Base-by-base conservation (phyloP, 2,797 vertebrate species). In the Vireo griseus region DNA sequence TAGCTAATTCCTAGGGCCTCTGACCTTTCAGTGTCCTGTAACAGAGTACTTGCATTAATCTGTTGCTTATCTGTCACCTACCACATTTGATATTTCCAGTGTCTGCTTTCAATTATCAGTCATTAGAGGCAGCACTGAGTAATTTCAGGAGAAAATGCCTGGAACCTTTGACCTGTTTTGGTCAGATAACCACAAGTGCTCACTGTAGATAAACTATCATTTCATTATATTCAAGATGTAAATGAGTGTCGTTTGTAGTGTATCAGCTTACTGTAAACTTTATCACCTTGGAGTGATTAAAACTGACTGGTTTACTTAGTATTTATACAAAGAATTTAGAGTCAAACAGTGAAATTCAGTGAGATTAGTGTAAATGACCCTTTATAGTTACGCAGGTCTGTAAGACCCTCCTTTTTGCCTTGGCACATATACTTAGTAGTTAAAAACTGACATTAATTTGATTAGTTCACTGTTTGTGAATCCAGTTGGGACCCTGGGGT, bases 71-170 rank as follows among this genome's bases (percentile, higher is more conserved):
- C 98, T 98, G 95, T 98, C 98, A 98, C 95, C 96, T 97, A 95
- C 98, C 97, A 97, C 95, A 96, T 97, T 97, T 95, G 95, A 95
- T 97, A 97, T 96, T 96, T 97, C 92, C 94, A 95, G 97, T 91
- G 98, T 98, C 98, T 99, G 98, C 98, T 99, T 98, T 98, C 98
- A 98, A 98, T 99, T 98, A 99, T 97, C 98, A 97, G 97, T 97
- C 97, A 97, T 98, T 98, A 97, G 97, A 98, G 96, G 98, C 97
- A 98, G 97, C 98, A 98, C 96, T 96, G 96, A 97, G 94, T 97
- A 98, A 97, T 98, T 97, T 98, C 97, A 98, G 98, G 97, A 97
- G 97, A 98, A 98, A 98, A 98, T 63, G 96, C 97, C 86, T 91
- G 96, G 97, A 98, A 98, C 98, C 98, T 98, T 98, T 99, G 98